These are phyloP conservation scores for Typhlichthys subterraneus DNA, from an alignment of 2,797 vertebrate species.

Conservation along the genomic window DNA sequence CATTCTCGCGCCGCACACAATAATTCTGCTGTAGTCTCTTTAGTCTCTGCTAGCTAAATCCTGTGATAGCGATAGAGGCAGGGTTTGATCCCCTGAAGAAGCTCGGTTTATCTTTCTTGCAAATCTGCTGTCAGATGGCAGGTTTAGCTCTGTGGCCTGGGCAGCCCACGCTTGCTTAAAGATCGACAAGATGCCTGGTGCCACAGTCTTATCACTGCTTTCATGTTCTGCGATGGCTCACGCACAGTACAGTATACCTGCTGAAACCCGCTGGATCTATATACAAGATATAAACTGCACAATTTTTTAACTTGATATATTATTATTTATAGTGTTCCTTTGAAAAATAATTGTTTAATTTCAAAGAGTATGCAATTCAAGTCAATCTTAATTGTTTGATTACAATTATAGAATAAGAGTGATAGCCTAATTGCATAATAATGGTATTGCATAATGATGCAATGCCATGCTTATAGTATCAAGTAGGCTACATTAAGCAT, in stretches of 20 bases:
- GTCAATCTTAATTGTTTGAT: no score
- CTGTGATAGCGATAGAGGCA: constrained; percentile 76
- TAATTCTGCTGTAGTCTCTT: constrained; percentile 70
- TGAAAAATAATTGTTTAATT: not conserved
- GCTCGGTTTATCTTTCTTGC: constrained; percentile 80
- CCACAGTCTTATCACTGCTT: constrained; percentile 40
- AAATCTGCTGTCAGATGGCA: constrained; percentile 79
- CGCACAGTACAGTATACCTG: not conserved
- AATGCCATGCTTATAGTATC: not conserved
- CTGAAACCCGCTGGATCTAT: not conserved
- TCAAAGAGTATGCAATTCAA: not conserved
- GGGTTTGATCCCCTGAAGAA: constrained; percentile 74
- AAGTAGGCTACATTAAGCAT: not conserved
- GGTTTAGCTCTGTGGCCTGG: constrained; percentile 73
- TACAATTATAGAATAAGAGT: no score
- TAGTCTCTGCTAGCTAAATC: constrained; percentile 77
- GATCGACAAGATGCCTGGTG: constrained; percentile 53
- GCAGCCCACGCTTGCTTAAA: constrained; percentile 67
- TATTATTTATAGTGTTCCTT: no score
- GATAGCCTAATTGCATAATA: no score
- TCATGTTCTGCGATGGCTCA: constrained; percentile 23
- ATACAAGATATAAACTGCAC: not conserved
- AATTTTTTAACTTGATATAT: not conserved
- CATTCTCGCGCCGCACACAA: constrained; percentile 66
- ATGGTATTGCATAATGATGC: not conserved